Evolutionary conservation across 2,888 invertebrate genomes (phyloP), one percentile per base, ranked within the genome.

Genomic region (Trissoscelio sp.): DNA sequence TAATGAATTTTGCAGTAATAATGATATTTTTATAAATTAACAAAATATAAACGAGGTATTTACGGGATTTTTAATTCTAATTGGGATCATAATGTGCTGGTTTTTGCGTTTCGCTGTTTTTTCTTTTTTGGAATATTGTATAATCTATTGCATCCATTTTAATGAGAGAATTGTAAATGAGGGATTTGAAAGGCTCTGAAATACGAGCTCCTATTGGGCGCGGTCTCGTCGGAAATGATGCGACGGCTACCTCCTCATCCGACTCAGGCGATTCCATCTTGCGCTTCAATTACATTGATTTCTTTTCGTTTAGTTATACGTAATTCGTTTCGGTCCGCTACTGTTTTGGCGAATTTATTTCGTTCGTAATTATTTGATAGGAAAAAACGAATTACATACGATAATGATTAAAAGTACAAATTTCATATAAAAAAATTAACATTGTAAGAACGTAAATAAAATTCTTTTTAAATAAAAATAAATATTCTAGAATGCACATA

Each of bases 131-230:
- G 55, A 67, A 77, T 77, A 69, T 62, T 69, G 60, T 69, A 69
- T 77, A 77, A 77, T 77, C 77, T 69, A 58, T 60, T 67, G 60
- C 69, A 77, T 77, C 77, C 69, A 69, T 77, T 77, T 77, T 77
- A 77, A 77, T 77, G 77, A 77, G 75, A 75, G 75, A 75, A 75
- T 66, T 75, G 75, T 75, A 79, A 77, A 77, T 67, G 69, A 77
- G 69, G 66, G 73, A 72, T 79, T 79, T 79, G 72, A 72, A 79
- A 66, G 72, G 64, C 66, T 80, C 82, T 84, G 86, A 85, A 86
- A 87, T 79, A 79, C 77, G 85, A 87, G 84, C 85, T 84, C 51
- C 67, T 74, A 83, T 84, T 86, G 86, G 86, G 84, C 86, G 86
- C 86, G 84, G 84, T 83, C 83, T 74, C 70, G 69, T 67, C 75